Evolutionary conservation across 2,113 vertebrate species (phyloP), one percentile per base, ranked within the genome.

Genomic region (Varanus salvator): DNA sequence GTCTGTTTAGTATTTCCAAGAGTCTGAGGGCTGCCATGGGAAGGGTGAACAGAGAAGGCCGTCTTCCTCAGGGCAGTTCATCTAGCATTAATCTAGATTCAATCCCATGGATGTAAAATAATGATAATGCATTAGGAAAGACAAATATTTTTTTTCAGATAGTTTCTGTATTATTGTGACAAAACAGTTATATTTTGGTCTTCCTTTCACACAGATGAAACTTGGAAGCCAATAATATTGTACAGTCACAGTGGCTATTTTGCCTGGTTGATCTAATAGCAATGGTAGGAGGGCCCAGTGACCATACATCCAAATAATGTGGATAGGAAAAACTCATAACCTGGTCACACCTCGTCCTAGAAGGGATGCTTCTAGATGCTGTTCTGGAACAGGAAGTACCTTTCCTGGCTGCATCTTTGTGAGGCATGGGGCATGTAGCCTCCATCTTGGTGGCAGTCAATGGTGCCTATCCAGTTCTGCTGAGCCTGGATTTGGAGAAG

Each of bases 251-350:
- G 84, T 93, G 81, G 64, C 9, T 82, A 87, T 74, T 48, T 11
- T 44, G 23, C 75, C 60, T 44, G 1, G 87, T 80, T 44, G 86
- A 82, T 31, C 50, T 31, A 69, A 87, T 78, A 29, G 72, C 90
- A 93, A 90, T 78, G 50, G 31, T 86, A 29, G 75, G 31, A 90
- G 2, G 14, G 8, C 80, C 88, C 85, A 86, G 87, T 78, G 88
- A 90, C 64, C 71, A 21, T 87, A 52, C 52, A 87, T 74, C 19
- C 88, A 94, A 94, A 94, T 93, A 23, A n/a, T 14, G 12, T 11
- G 12, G 57, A 12, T 11, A 25, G 23, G 38, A 29, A 21, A 44
- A 54, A 31, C 48, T 80, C 27, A 29, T 50, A 31, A 80, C 48
- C 14, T 27, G 27, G 5, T 27, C 8, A 6, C 7, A 6, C 4